These are phyloP conservation scores for Galerucella calmariensis DNA, from an alignment of 2,888 invertebrate genomes.

Conservation along the genomic window DNA sequence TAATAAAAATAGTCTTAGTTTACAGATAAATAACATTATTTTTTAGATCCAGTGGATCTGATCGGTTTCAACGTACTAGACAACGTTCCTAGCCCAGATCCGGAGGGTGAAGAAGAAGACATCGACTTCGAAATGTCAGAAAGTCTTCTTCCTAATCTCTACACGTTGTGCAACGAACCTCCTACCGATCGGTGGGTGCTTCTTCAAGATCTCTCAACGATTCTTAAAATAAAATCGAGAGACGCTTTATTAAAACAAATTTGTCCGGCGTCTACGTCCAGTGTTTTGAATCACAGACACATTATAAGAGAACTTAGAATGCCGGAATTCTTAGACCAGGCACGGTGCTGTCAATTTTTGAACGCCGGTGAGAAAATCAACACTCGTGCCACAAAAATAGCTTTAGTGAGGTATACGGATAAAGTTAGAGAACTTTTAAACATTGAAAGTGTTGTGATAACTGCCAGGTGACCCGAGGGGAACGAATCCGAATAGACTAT, in stretches of 20 bases:
- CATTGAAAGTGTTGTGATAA: constrained; percentile 80
- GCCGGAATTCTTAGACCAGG: constrained; percentile 83
- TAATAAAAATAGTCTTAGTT: too few relatives aligned
- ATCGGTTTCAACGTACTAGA: constrained; percentile 73
- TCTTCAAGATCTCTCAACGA: constrained; percentile 80
- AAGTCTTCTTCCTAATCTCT: constrained; percentile 81
- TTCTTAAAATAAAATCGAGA: constrained; percentile 83
- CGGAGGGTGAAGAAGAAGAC: constrained; percentile 68
- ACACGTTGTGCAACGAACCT: constrained; percentile 74
- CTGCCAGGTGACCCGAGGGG: constrained; percentile 66
- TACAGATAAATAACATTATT: constrained; percentile 9
- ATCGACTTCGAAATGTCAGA: constrained; percentile 87
- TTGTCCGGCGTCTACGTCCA: constrained; percentile 69
- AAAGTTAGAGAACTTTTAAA: constrained; percentile 84
- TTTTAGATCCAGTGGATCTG: constrained; percentile 65
- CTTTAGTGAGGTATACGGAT: constrained; percentile 85
- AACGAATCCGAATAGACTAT: constrained; percentile 6
- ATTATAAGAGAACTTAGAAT: constrained; percentile 78
- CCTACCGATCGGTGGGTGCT: constrained; percentile 83
- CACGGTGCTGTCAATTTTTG: constrained; percentile 82
- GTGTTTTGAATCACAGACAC: constrained; percentile 54
- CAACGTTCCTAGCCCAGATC: constrained; percentile 68
- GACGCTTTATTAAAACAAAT: constrained; percentile 83
- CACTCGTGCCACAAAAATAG: constrained; percentile 82
- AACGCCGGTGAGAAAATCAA: constrained; percentile 84